Evolutionary conservation across 2,797 vertebrate species (phyloP).

Genomic region (Sarcoramphus papa): DNA sequence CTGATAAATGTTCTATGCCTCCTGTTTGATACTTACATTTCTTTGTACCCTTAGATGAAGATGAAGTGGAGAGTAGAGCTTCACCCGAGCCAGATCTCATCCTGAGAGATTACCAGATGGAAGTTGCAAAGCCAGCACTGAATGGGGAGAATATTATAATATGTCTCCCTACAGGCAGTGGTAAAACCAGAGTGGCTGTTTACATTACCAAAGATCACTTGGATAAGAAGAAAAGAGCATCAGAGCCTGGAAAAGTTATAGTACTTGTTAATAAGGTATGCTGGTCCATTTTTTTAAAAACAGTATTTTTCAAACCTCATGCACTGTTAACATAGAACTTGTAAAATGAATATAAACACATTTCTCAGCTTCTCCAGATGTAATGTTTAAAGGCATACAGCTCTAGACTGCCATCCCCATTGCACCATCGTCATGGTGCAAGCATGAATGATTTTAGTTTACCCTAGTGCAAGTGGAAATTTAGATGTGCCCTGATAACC

Average conservation of each 20-base stretch:
- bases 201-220: conserved; percentile 92
- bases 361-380: background rate
- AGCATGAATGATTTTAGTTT: background rate
- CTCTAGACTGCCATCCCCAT: background rate
- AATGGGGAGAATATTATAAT: conserved; percentile 92
- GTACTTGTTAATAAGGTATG: conserved; percentile 95
- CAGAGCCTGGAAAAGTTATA: conserved; percentile 83
- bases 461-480: background rate
- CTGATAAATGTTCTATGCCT: background rate
- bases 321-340: background rate
- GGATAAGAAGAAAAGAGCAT: conserved; percentile 75
- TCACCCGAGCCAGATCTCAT: conserved; percentile 74
- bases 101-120: conserved; percentile 91
- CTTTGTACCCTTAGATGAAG: conserved; percentile 66
- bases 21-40: conserved; percentile 18
- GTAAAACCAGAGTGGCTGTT: conserved; percentile 95
- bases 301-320: background rate
- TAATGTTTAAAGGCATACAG: background rate
- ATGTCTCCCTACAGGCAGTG: conserved; percentile 95
- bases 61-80: conserved; percentile 37
- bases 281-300: background rate
- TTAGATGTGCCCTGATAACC: background rate
- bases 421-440: background rate
- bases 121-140: conserved; percentile 88
- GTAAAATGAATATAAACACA: background rate